Evolutionary conservation across 2,888 invertebrate species (phyloP).

Genomic region (Dorcus hopei): DNA sequence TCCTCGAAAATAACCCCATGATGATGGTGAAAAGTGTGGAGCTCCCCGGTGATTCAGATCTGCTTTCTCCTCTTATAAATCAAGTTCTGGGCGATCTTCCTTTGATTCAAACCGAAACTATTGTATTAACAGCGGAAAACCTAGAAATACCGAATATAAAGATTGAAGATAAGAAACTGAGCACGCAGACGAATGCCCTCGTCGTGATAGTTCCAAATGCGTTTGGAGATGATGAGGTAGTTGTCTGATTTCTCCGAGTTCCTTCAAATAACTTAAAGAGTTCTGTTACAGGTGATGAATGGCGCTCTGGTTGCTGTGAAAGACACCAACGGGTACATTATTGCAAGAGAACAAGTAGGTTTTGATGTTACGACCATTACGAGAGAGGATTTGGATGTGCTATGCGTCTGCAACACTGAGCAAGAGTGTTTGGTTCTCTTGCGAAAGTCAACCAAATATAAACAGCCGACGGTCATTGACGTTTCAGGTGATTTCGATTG

Average conservation of each 20-base stretch:
- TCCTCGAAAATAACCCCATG: constrained; percentile 66
- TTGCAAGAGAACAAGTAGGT: constrained; percentile 8
- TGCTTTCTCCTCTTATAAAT: constrained; percentile 55
- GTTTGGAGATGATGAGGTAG: not conserved
- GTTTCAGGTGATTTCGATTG: not conserved
- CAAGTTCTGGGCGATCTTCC: constrained; percentile 66
- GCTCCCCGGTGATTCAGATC: constrained; percentile 24
- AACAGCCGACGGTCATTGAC: not conserved
- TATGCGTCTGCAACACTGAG: not conserved
- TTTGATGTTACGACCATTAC: constrained; percentile 4
- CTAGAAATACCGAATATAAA: constrained; percentile 54
- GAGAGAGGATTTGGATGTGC: not conserved
- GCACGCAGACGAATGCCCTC: constrained; percentile 34
- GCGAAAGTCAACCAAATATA: not conserved
- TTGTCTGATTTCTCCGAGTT: no score
- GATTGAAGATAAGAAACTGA: constrained; percentile 61
- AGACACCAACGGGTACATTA: constrained; percentile 11
- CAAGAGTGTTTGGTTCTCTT: constrained; percentile 13
- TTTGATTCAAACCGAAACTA: constrained; percentile 64
- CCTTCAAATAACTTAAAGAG: constrained; percentile 45
- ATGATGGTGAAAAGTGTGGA: constrained; percentile 62
- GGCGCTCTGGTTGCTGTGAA: constrained; percentile 1
- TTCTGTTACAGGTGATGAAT: constrained; percentile 31
- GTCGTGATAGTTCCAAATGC: constrained; percentile 28
- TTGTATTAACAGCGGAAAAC: constrained; percentile 55